A percentile compares a stretch with the other conserved stretches of the same genome.
Conservation (phyloP, 35 echinoderm and acorn worm species). For the Eucidaris tribuloides region DNA sequence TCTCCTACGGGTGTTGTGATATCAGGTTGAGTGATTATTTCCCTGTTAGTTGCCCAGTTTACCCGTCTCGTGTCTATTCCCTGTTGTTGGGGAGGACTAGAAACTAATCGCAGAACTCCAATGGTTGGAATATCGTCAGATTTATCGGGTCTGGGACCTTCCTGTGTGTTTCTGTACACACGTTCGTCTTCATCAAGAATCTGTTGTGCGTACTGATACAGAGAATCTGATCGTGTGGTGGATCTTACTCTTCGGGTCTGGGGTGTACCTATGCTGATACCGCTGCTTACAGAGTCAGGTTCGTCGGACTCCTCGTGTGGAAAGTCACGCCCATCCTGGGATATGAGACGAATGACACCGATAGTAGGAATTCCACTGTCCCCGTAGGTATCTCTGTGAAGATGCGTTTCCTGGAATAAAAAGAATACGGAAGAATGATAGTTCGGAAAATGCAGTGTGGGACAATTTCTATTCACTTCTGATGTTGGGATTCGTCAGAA, state of each 20-base stretch:
- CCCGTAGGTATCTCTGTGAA: too few species aligned
- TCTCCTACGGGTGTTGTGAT: too few species aligned
- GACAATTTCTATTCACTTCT: too few species aligned
- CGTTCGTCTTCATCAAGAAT: conserved; percentile 14
- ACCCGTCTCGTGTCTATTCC: not conserved
- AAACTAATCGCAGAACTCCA: not conserved
- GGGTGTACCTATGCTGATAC: conserved; percentile 17
- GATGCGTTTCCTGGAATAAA: too few species aligned
- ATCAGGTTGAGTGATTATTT: conserved; percentile 8
- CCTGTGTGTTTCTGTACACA: not conserved
- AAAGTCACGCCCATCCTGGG: not conserved
- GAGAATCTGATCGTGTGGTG: not conserved
- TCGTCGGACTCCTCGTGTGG: not conserved
- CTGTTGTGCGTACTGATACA: conserved; percentile 11
- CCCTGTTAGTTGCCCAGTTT: not conserved
- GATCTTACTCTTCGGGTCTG: not conserved
- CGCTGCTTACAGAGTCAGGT: not conserved
- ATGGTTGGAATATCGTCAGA: not conserved
- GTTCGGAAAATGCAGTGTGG: too few species aligned
- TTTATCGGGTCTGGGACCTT: not conserved
- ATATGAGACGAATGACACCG: conserved; percentile 19
- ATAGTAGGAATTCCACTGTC: conserved; percentile 1
- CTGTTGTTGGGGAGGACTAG: not conserved
- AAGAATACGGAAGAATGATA: too few species aligned
- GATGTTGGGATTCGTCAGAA: too few species aligned